A percentile compares a stretch with the other conserved stretches of the same genome.
phyloP scores from a whole-genome alignment of 2,797 vertebrate genomes.

The Phoxinus dragarum region DNA sequence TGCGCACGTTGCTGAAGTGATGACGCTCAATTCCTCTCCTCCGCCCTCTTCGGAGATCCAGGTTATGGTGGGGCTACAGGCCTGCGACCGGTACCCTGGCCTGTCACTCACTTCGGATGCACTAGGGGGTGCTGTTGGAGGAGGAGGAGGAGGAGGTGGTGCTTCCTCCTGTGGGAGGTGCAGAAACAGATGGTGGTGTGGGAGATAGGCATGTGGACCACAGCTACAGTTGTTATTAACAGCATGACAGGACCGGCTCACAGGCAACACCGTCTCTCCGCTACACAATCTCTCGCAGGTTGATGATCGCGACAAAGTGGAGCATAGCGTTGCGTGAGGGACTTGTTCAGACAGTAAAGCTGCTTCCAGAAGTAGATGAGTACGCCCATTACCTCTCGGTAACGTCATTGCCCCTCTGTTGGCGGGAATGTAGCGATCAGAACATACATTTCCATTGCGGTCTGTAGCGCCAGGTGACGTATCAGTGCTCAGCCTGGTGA shows the following conservation, averaged over 20 bases:
- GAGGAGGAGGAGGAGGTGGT: slow-evolving; percentile 68
- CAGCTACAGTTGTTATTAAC: slow-evolving; percentile 76
- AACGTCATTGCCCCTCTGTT: slow-evolving; percentile 80
- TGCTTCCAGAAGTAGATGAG: slow-evolving; percentile 84
- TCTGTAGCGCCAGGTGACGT: slow-evolving; percentile 77
- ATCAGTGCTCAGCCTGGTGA: slow-evolving; percentile 89
- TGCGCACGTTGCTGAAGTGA: slow-evolving; percentile 64
- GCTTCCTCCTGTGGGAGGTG: slow-evolving; percentile 89
- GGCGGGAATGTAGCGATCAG: slow-evolving; percentile 61
- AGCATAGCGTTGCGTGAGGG: slow-evolving; percentile 60
- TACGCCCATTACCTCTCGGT: slow-evolving; percentile 75
- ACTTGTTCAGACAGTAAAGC: slow-evolving; percentile 81
- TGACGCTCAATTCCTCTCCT: slow-evolving; percentile 74
- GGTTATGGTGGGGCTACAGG: slow-evolving; percentile 83
- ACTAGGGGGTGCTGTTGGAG: slow-evolving; percentile 53
- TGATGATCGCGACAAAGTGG: slow-evolving; percentile 77
- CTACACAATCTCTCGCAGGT: slow-evolving; percentile 84
- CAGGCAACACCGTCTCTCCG: slow-evolving; percentile 69
- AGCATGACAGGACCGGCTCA: slow-evolving; percentile 76
- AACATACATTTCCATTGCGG: slow-evolving; percentile 76
- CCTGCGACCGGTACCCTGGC: slow-evolving; percentile 87
- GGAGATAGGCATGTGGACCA: slow-evolving; percentile 71
- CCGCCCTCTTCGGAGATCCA: slow-evolving; percentile 80
- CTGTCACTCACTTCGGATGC: slow-evolving; percentile 67
- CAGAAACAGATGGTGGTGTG: slow-evolving; percentile 78